Conservation (phyloP, 2,113 vertebrate genomes). For the Clupea harengus region DNA sequence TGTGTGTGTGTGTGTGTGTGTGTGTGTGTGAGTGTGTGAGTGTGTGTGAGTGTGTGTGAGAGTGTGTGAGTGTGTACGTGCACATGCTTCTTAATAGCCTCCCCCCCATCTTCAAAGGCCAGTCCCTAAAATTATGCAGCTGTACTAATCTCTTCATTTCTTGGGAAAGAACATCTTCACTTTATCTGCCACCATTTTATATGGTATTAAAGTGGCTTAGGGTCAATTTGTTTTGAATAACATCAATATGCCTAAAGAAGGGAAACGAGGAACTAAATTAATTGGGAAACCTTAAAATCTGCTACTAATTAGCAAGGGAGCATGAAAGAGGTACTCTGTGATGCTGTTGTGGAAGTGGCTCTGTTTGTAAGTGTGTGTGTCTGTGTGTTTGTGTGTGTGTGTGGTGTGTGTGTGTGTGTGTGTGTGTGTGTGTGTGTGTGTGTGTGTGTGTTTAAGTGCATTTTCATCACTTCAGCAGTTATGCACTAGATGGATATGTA, state of each 20-base stretch:
- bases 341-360: not conserved
- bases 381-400: too few species aligned
- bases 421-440: too few species aligned
- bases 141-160: too few species aligned
- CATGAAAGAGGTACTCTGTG: not conserved
- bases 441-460: not conserved
- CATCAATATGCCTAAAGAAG: slow-evolving; percentile 26
- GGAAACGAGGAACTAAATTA: slow-evolving; percentile 32
- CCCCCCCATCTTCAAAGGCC: too few species aligned
- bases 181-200: not conserved
- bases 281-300: slow-evolving; percentile 32
- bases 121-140: too few species aligned
- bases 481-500: not conserved
- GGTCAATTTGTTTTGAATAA: slow-evolving; percentile 19
- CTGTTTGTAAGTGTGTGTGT: not conserved
- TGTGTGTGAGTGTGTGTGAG: not conserved
- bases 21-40: not conserved
- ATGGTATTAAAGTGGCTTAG: not conserved
- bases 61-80: not conserved
- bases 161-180: too few species aligned
- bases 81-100: not conserved
- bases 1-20: slow-evolving; percentile 19
- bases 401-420: not conserved
- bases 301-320: slow-evolving; percentile 37
- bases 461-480: not conserved